Percentiles rank a stretch among this genome's conserved stretches.
Conservation (phyloP, 2,797 vertebrate species). For the Mus spretus region DNA sequence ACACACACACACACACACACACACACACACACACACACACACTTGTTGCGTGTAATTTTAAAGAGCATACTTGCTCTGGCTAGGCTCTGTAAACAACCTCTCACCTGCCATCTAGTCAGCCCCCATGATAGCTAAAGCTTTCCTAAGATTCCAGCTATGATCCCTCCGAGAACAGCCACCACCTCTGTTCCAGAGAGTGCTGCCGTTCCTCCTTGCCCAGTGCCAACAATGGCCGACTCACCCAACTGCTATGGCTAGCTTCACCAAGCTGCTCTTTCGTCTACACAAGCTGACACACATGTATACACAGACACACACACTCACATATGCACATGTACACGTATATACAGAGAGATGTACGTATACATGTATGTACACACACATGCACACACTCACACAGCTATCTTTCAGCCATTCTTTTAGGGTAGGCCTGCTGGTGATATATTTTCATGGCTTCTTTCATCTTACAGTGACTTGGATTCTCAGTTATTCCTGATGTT, state of each 20-base stretch:
- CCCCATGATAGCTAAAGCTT: too few relatives aligned
- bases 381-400: neutral
- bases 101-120: too few relatives aligned
- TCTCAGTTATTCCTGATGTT: neutral
- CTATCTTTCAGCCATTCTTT: neutral
- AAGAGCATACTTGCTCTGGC: too few relatives aligned
- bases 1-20: too few relatives aligned
- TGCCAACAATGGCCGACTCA: too few relatives aligned
- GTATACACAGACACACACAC: neutral
- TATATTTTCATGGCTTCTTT: neutral
- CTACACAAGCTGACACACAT: neutral
- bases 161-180: too few relatives aligned
- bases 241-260: too few relatives aligned
- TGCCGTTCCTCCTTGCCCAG: too few relatives aligned
- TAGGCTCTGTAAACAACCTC: too few relatives aligned
- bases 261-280: too few relatives aligned
- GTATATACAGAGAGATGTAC: neutral
- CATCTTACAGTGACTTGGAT: neutral
- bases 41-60: neutral
- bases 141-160: too few relatives aligned
- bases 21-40: neutral
- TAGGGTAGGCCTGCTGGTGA: neutral
- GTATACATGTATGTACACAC: neutral
- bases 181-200: too few relatives aligned
- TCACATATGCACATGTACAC: neutral